phyloP scores from a whole-genome alignment of 23 tunicate species.

The Halocynthia roretzi region DNA sequence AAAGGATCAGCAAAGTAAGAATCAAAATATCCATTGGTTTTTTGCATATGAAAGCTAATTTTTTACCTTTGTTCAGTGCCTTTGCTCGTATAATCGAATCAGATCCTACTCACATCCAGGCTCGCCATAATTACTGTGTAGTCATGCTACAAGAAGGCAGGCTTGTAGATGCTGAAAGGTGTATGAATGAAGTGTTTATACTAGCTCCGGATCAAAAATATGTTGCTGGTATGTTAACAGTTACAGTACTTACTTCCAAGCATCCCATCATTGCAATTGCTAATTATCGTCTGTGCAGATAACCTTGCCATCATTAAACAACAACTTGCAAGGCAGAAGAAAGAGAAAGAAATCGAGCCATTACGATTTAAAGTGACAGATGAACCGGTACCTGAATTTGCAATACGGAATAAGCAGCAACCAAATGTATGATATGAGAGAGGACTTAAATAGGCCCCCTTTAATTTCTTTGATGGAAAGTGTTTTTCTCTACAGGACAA shows the following conservation, averaged over 20 bases:
- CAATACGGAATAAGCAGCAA: not conserved
- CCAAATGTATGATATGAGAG: no score
- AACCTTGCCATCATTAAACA: constrained; percentile 47
- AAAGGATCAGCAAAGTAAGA: constrained; percentile 32
- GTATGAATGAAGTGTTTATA: constrained; percentile 31
- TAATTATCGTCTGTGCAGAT: constrained; percentile 5
- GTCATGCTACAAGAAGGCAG: constrained; percentile 33
- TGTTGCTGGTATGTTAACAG: constrained; percentile 20
- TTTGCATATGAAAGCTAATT: not conserved
- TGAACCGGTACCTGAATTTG: not conserved
- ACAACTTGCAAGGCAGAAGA: constrained; percentile 22
- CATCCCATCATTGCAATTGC: not conserved
- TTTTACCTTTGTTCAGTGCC: constrained; percentile 17
- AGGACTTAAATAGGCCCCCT: no score
- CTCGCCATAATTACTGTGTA: constrained; percentile 58
- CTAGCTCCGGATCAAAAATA: constrained; percentile 44
- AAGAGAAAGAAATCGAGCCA: constrained; percentile 7
- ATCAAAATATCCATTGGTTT: not conserved
- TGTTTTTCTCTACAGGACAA: no score
- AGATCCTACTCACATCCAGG: constrained; percentile 35
- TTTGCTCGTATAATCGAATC: constrained; percentile 25
- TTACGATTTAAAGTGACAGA: constrained; percentile 1
- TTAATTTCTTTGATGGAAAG: no score
- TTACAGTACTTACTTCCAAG: not conserved
- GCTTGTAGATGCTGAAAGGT: constrained; percentile 35